Base-by-base conservation (phyloP, 2,113 vertebrate species). In the Malurus cyaneus region DNA sequence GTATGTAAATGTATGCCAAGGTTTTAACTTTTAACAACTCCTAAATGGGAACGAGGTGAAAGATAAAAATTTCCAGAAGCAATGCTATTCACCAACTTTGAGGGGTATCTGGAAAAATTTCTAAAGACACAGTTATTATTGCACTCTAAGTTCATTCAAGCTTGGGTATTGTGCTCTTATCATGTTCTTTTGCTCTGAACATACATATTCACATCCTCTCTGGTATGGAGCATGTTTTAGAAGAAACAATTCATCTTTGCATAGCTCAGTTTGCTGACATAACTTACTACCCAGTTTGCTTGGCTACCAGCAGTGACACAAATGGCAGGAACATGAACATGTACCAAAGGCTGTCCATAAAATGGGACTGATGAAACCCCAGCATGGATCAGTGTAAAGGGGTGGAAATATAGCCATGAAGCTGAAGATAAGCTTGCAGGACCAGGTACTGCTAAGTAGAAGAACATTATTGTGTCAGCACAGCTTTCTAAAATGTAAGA, bases 301-400 rank as follows among this genome's bases (percentile, higher is more conserved):
- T 6, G 39, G 23, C 23, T 46, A 78, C 20, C 32, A 84, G 39
- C 0, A 0, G 18, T 60, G 57, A 23, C 32, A 90, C 12, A 46
- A n/a, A 72, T 11, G 14, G 15, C 17, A 67, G 15, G 9, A 49
- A 71, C 14, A 9, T 2, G 17, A 61, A 53, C 19, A 18, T 19
- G 32, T 0, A 67, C 5, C n/a, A 81, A 67, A 12, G 46, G 17
- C 25, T 28, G 29, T 59, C 80, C 10, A 78, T 26, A 69, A 86
- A 31, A 71, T 5, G 12, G 10, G n/a, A 78, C 12, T 29, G 8
- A 25, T 36, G 56, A 89, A 93, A 87, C 5, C 7, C 8, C 42
- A 71, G 34, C 23, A 44, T 1, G 13, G 36, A 61, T 70, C 52
- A 62, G 8, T 2, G 2, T 54, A 80, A 85, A 2, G 1, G 8